Evolutionary conservation across 2,888 invertebrate genomes (phyloP), one percentile per base, ranked within the genome.

Genomic region (Eupelmus urozonus): DNA sequence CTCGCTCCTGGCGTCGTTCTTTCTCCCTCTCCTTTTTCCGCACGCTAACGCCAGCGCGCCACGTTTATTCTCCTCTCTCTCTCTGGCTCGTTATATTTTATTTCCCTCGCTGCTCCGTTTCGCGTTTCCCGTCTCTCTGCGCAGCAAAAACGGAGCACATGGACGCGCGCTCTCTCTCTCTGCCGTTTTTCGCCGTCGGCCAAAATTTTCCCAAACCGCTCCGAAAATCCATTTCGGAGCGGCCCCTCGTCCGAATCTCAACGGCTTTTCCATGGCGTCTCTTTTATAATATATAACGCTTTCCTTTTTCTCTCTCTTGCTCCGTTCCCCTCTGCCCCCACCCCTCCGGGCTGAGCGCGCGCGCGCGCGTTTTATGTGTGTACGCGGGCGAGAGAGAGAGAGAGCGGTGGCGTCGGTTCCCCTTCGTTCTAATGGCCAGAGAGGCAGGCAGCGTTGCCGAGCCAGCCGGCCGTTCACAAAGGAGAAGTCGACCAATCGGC

Each of bases 401-500:
- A 53, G 69, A 45, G 29, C 57, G 59, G 42, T 65, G 71, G 71
- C 66, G 66, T 55, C 79, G 78, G 34, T 69, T 73, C 77, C 75
- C 71, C 69, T 25, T 60, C 60, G 67, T 84, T 83, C 85, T 84
- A 85, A 84, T 83, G 83, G 82, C 84, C 86, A 83, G 85, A 81
- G n/a, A n/a, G 84, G 84, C 82, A n/a, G 80, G 87, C 90, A 83
- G 83, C 85, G 90, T 89, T 90, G 90, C 89, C 90, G 86, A 86
- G 85, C 86, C 88, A 87, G 87, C 87, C 86, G 86, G 84, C 84
- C 85, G 87, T 85, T 90, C 89, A 90, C 90, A 90, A 90, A 90
- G 90, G 34, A 34, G 45, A 45, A 45, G 45, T 2, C 45, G 13
- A 34, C 89, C 88, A 89, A 88, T 86, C 85, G 82, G 80, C 78